A percentile compares a stretch with the other conserved stretches of the same genome.
phyloP scores from a whole-genome alignment of 2,797 vertebrate species.

The Amblyraja radiata region DNA sequence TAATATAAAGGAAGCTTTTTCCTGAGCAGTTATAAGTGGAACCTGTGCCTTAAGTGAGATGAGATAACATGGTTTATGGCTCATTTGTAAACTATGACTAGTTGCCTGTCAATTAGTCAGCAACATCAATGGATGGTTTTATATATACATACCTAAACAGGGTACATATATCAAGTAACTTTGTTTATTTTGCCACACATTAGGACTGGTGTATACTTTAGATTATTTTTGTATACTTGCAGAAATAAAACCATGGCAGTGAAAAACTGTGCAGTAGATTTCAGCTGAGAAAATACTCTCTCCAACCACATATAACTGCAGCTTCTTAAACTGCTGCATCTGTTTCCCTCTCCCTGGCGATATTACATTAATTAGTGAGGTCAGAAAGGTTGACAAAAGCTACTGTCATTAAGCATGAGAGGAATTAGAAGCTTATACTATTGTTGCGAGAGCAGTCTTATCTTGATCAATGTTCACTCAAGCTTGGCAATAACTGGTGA shows the following conservation, averaged over 20 bases:
- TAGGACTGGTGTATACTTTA: not conserved
- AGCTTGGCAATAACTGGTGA: conserved; percentile 33
- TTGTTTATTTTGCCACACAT: not conserved
- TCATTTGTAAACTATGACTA: not conserved
- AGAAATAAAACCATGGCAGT: not conserved
- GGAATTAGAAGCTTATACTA: conserved; percentile 37
- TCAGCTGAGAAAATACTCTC: not conserved
- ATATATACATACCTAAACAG: too few relatives aligned
- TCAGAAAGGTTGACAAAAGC: conserved; percentile 41
- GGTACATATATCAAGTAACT: not conserved
- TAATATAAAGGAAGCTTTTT: not conserved
- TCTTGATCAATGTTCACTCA: conserved; percentile 39
- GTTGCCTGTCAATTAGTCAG: not conserved
- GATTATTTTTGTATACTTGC: not conserved
- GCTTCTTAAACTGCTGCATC: conserved; percentile 1
- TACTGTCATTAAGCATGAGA: conserved; percentile 39
- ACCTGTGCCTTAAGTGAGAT: not conserved
- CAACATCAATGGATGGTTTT: not conserved
- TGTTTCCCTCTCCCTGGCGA: not conserved
- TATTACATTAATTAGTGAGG: conserved; percentile 42
- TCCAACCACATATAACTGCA: not conserved
- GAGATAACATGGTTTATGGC: not conserved
- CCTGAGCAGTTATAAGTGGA: not conserved
- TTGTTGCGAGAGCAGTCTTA: not conserved
- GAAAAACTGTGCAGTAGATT: not conserved